Evolutionary conservation across 2,797 vertebrate genomes (phyloP), one percentile per base, ranked within the genome.

Genomic region (Danio jaintianensis): DNA sequence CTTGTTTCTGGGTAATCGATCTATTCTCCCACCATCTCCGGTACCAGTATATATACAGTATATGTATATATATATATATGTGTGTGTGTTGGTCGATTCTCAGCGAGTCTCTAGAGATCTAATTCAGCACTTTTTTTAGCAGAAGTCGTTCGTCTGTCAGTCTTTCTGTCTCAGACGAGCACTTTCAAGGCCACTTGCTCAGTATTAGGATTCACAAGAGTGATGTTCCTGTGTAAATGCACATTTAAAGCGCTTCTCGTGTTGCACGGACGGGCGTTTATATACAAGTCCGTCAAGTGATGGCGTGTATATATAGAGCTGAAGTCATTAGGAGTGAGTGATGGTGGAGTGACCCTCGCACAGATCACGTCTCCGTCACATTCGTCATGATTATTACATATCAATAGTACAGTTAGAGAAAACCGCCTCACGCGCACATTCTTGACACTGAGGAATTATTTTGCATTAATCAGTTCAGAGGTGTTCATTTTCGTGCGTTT

Each of bases 101-200:
- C 45, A 7, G 22, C 6, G 13, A 8, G 48, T 16, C 74, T 81
- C 59, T n/a, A 22, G 71, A 82, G 80, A 77, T 69, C 73, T 80
- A 78, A 77, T 67, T 82, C 82, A 69, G 76, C 80, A 76, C 20
- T 69, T 47, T 6, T 48, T 20, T 56, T 56, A 20, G 15, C 52
- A 64, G 69, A 78, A 59, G 36, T 52, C 47, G 72, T 42, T 45
- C 15, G 59, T 74, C 56, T 22, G 45, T 79, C 53, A 48, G 6
- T 42, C 66, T 69, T 59, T 42, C 43, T 38, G 40, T 50, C 29
- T 16, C 29, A 52, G 7, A 18, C n/a, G 15, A n/a, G 58, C 6
- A 12, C 12, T 9, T 36, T 38, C 40, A 52, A 78, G 29, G 45
- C 62, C 59, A n/a, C 38, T 73, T 38, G 12, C 36, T 45, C 38